Percentiles rank a stretch among this genome's conserved stretches.
These are phyloP conservation scores for Virgularia gustaviana DNA, from an alignment of 92 coral and sea anemone species.

Conservation along the genomic window DNA sequence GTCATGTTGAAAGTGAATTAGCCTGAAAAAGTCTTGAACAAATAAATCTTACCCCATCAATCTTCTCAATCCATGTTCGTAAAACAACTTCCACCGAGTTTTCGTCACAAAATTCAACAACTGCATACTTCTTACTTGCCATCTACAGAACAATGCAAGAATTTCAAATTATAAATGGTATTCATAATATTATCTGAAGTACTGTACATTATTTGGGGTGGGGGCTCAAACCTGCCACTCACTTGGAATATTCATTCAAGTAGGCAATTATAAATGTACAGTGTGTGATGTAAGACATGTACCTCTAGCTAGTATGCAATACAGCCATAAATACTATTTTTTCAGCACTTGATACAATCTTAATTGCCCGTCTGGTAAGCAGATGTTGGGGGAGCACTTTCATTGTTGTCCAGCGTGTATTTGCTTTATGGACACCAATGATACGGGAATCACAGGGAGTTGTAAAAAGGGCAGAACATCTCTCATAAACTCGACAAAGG, in stretches of 20 bases:
- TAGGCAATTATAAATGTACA: background rate
- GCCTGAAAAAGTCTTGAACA: background rate
- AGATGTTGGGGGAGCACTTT: background rate
- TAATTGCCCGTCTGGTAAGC: background rate
- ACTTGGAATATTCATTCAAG: background rate
- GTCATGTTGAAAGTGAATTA: too few relatives aligned
- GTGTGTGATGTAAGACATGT: too few relatives aligned
- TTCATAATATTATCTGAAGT: background rate
- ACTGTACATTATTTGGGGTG: background rate
- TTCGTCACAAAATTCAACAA: background rate
- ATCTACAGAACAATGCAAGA: background rate
- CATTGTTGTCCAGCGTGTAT: background rate
- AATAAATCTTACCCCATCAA: background rate
- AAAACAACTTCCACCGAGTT: background rate
- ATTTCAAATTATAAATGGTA: background rate
- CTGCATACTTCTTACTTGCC: background rate
- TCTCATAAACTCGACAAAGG: constrained; percentile 4
- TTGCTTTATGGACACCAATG: background rate
- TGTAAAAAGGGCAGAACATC: background rate
- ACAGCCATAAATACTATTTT: background rate
- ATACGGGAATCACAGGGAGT: background rate
- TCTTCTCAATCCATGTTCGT: too few relatives aligned
- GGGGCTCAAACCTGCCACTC: background rate
- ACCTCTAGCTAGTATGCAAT: background rate
- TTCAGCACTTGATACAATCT: background rate